Conservation (phyloP, 2,888 invertebrate species). For the Crocallis elinguaria region DNA sequence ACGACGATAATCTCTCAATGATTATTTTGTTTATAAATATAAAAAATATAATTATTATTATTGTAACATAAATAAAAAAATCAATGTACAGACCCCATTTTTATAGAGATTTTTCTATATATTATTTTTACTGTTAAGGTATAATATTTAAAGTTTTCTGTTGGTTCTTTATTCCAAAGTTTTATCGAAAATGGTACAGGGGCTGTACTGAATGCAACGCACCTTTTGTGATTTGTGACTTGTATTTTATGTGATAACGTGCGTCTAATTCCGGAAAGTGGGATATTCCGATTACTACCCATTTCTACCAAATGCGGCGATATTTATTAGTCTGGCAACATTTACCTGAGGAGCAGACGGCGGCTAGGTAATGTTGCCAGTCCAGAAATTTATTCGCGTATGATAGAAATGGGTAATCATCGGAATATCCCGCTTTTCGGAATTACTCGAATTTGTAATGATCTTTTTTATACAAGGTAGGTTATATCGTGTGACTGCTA, state of each 20-base stretch:
- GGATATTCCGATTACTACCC: too few species aligned
- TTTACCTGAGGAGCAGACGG: too few species aligned
- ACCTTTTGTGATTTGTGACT: slow-evolving; percentile 28
- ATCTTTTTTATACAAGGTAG: too few species aligned
- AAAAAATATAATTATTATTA: slow-evolving; percentile 33
- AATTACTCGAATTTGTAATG: too few species aligned
- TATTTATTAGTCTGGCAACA: too few species aligned
- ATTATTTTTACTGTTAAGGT: slow-evolving; percentile 30
- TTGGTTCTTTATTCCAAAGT: slow-evolving; percentile 25
- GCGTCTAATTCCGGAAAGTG: too few species aligned
- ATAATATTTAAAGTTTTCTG: slow-evolving; percentile 27
- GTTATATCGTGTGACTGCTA: too few species aligned
- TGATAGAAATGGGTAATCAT: too few species aligned
- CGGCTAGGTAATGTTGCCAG: too few species aligned
- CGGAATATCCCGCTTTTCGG: too few species aligned
- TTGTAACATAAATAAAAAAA: slow-evolving; percentile 18
- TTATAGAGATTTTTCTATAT: slow-evolving; percentile 30
- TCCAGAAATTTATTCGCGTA: too few species aligned
- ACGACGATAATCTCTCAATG: slow-evolving; percentile 74
- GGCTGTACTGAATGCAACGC: slow-evolving; percentile 27
- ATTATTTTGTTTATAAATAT: slow-evolving; percentile 47
- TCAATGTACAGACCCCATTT: slow-evolving; percentile 32
- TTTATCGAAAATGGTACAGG: slow-evolving; percentile 26
- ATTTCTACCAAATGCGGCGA: too few species aligned
- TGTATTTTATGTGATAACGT: neutral